These are phyloP conservation scores for Hemibagrus wyckioides DNA, from an alignment of 2,113 vertebrate species.

Conservation along the genomic window DNA sequence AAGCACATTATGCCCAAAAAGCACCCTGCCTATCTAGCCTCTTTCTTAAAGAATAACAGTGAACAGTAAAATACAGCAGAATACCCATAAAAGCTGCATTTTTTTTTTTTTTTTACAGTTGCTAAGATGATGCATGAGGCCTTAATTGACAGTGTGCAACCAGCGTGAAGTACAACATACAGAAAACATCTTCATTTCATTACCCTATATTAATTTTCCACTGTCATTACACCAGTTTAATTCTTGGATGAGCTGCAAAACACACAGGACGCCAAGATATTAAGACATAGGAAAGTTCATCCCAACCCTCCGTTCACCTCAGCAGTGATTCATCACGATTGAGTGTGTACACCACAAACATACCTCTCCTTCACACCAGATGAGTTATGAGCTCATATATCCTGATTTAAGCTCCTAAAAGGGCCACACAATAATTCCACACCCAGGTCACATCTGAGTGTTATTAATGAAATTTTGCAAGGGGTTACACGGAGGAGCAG, in stretches of 20 bases:
- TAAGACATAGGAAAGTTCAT: slow-evolving; percentile 15
- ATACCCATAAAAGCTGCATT: neutral
- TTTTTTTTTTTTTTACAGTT: too few species aligned
- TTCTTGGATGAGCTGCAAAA: slow-evolving; percentile 43
- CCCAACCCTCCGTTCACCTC: slow-evolving; percentile 31
- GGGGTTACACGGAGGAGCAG: slow-evolving; percentile 30
- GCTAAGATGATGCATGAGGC: slow-evolving; percentile 57
- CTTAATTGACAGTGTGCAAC: slow-evolving; percentile 57
- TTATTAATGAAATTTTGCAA: slow-evolving; percentile 63
- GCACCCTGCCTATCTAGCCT: neutral
- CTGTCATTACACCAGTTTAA: slow-evolving; percentile 33
- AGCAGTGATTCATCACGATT: slow-evolving; percentile 42
- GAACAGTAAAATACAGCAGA: neutral
- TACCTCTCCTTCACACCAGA: neutral
- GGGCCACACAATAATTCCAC: slow-evolving; percentile 55
- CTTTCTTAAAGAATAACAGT: neutral
- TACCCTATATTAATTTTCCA: slow-evolving; percentile 31
- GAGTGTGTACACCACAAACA: slow-evolving; percentile 37
- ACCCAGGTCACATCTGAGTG: slow-evolving; percentile 52
- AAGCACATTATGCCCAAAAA: neutral
- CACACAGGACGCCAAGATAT: neutral
- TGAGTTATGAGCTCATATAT: slow-evolving; percentile 65
- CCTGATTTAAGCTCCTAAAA: slow-evolving; percentile 56
- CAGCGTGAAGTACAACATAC: slow-evolving; percentile 40
- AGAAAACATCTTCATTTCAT: slow-evolving; percentile 45